A percentile compares a stretch with the other conserved stretches of the same genome.
Evolutionary conservation across 2,797 vertebrate species (phyloP).

Genomic region (Cynopterus sphinx): DNA sequence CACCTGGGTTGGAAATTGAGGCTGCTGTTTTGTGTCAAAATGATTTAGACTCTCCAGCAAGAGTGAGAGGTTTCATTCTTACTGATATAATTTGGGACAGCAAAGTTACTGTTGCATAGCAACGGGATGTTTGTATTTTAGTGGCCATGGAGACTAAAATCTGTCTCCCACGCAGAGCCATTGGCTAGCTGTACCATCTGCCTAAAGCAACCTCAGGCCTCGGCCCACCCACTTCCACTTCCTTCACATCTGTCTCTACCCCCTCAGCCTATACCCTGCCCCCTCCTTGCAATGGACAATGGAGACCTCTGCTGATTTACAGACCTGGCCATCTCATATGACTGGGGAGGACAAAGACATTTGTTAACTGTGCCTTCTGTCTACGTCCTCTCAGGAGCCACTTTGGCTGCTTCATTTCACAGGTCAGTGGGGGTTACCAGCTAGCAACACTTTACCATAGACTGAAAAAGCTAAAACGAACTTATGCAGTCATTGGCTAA

Average conservation of each 20-base stretch:
- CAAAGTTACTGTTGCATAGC: constrained; percentile 17
- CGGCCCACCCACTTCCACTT: neutral
- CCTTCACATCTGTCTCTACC: neutral
- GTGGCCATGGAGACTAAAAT: neutral
- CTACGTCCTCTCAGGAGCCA: neutral
- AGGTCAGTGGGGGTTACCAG: neutral
- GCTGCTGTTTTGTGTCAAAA: neutral
- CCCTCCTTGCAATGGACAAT: neutral
- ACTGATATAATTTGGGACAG: neutral
- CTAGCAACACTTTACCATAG: neutral
- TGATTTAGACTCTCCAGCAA: constrained; percentile 17
- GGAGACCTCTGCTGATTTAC: constrained; percentile 10
- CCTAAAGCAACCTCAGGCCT: neutral
- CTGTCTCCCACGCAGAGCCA: neutral
- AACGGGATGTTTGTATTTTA: neutral
- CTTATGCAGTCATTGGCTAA: constrained; percentile 29
- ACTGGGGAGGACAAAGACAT: neutral
- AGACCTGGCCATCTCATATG: neutral
- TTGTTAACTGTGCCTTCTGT: neutral
- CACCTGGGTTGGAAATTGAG: neutral
- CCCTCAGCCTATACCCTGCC: neutral
- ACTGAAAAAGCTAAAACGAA: neutral
- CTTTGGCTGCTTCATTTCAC: neutral
- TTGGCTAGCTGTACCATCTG: neutral
- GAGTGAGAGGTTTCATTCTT: neutral